Evolutionary conservation across 1,140 invertebrate species (phyloP).

Genomic region (Ladona fulva): DNA sequence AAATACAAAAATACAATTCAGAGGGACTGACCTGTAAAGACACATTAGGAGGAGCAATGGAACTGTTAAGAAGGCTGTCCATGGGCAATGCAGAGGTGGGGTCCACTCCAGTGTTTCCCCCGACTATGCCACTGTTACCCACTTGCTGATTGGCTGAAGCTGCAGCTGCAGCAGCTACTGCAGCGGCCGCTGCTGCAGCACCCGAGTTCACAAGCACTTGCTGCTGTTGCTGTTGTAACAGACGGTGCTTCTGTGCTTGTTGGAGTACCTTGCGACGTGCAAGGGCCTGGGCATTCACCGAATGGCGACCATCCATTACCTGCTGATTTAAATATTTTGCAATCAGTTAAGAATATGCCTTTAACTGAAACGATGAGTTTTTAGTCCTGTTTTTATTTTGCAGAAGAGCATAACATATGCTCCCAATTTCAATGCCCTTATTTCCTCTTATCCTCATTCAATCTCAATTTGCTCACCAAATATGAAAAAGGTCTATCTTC

Average conservation of each 20-base stretch:
- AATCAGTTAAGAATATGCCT: too few relatives aligned
- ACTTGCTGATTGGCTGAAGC: background rate
- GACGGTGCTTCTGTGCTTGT: slow-evolving; percentile 44
- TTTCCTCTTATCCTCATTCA: too few relatives aligned
- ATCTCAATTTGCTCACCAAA: too few relatives aligned
- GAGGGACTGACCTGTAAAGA: slow-evolving; percentile 46
- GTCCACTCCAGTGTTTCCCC: background rate
- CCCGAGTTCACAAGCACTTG: slow-evolving; percentile 56
- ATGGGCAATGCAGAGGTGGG: slow-evolving; percentile 34
- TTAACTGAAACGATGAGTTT: too few relatives aligned
- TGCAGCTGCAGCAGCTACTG: slow-evolving; percentile 35
- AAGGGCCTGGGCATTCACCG: background rate
- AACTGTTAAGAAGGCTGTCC: slow-evolving; percentile 64
- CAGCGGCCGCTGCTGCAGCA: slow-evolving; percentile 48
- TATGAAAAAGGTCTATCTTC: too few relatives aligned
- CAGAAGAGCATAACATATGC: too few relatives aligned
- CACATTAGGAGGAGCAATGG: slow-evolving; percentile 73
- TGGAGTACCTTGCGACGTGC: slow-evolving; percentile 28
- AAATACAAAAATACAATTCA: slow-evolving; percentile 1
- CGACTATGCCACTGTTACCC: background rate
- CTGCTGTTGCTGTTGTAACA: slow-evolving; percentile 57
- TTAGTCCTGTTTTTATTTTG: too few relatives aligned
- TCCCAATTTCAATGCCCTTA: too few relatives aligned
- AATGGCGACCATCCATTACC: slow-evolving; percentile 15
- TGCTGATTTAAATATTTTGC: background rate